These are phyloP conservation scores for Lasioglossum marginatum DNA, from an alignment of 2,888 invertebrate species.

Conservation along the genomic window DNA sequence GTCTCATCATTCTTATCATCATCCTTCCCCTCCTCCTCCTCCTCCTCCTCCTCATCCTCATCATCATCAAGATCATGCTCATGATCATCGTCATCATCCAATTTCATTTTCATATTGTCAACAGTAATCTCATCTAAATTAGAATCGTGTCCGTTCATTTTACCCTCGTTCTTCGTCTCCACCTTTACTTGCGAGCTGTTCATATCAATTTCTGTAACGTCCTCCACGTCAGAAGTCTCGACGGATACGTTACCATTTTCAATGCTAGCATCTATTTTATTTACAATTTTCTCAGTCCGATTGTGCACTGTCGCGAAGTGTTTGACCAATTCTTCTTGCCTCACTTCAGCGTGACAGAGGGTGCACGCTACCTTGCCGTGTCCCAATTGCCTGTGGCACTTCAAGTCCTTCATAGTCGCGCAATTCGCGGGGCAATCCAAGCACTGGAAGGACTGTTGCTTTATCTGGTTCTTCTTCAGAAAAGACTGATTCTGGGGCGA, in stretches of 20 bases:
- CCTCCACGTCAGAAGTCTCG: neutral
- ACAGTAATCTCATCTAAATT: constrained; percentile 17
- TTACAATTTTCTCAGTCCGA: neutral
- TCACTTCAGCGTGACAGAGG: constrained; percentile 24
- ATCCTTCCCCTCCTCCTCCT: neutral
- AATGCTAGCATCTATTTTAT: neutral
- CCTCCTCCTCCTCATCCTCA: neutral
- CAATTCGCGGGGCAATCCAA: constrained; percentile 61
- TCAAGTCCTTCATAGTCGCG: constrained; percentile 9
- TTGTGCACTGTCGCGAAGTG: constrained; percentile 25
- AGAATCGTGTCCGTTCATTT: constrained; percentile 33
- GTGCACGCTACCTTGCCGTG: constrained; percentile 7
- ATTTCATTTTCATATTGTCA: constrained; percentile 24
- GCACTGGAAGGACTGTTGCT: constrained; percentile 50
- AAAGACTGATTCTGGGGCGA: constrained; percentile 50
- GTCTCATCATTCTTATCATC: neutral
- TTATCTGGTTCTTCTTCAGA: constrained; percentile 53
- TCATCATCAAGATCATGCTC: neutral
- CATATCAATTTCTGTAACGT: neutral
- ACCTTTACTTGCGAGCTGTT: constrained; percentile 13
- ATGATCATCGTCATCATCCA: neutral
- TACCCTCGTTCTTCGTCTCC: neutral
- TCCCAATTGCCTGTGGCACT: constrained; percentile 24
- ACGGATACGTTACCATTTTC: neutral
- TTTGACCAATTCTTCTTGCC: constrained; percentile 11